Percentiles rank a stretch among this genome's conserved stretches.
phyloP scores from a whole-genome alignment of 2,888 invertebrate species.

The Leptura quadrifasciata region DNA sequence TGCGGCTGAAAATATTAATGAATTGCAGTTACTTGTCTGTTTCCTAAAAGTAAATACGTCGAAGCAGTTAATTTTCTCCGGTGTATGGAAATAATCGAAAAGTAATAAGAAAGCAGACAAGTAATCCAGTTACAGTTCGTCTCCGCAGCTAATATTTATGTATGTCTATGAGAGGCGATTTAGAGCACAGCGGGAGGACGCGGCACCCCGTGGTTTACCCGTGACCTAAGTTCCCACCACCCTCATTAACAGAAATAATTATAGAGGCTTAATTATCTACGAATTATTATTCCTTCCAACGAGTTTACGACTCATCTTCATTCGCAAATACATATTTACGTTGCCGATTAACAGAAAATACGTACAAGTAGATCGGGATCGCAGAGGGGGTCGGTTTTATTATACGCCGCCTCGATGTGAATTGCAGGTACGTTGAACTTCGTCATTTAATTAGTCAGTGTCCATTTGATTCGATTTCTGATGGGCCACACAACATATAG shows the following conservation, averaged over 20 bases:
- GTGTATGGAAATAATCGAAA: slow-evolving; percentile 39
- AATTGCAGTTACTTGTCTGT: not conserved
- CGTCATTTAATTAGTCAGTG: slow-evolving; percentile 58
- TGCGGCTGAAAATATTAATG: not conserved
- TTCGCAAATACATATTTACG: slow-evolving; percentile 50
- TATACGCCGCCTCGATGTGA: not conserved
- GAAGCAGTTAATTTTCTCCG: slow-evolving; percentile 21
- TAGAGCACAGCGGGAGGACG: slow-evolving; percentile 68
- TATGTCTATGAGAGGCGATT: slow-evolving; percentile 62
- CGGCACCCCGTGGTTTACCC: slow-evolving; percentile 64
- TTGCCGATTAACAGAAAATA: slow-evolving; percentile 42
- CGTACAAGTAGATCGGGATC: slow-evolving; percentile 10
- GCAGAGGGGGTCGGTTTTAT: slow-evolving; percentile 29
- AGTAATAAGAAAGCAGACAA: slow-evolving; percentile 36
- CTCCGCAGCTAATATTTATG: slow-evolving; percentile 55
- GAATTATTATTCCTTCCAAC: slow-evolving; percentile 56
- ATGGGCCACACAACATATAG: slow-evolving; percentile 58
- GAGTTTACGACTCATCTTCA: slow-evolving; percentile 48
- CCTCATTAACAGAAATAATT: slow-evolving; percentile 72
- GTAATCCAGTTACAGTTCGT: slow-evolving; percentile 39
- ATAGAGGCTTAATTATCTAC: slow-evolving; percentile 61
- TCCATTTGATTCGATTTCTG: slow-evolving; percentile 56
- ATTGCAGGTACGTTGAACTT: slow-evolving; percentile 55
- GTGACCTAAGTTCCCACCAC: slow-evolving; percentile 70
- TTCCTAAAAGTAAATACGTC: slow-evolving; percentile 5